A percentile compares a stretch with the other conserved stretches of the same genome.
phyloP scores from a whole-genome alignment of 2,113 vertebrate species.

The Alosa alosa region DNA sequence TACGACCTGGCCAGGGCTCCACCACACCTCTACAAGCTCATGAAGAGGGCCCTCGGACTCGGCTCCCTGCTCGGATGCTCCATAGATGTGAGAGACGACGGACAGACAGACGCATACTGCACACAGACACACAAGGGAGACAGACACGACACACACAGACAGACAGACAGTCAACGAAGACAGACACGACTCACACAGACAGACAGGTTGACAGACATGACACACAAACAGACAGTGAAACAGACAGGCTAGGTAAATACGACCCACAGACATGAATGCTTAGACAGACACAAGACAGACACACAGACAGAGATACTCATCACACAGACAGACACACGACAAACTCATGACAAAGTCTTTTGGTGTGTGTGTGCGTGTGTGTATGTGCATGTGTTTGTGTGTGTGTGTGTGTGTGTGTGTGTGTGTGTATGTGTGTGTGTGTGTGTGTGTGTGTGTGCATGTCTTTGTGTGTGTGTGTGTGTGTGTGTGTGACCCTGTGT shows the following conservation, averaged over 20 bases:
- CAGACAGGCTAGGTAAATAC: background rate
- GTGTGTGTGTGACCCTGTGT: background rate
- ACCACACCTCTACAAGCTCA: conserved; percentile 44
- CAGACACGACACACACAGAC: background rate
- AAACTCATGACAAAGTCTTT: conserved; percentile 28
- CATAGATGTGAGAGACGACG: conserved; percentile 40
- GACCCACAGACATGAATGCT: background rate
- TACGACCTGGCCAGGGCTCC: conserved; percentile 50
- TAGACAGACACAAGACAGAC: background rate
- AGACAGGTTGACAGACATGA: no score
- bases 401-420: no score
- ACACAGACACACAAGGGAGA: background rate
- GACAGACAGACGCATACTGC: background rate
- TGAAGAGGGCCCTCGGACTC: conserved; percentile 43
- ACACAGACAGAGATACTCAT: background rate
- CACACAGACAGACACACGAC: conserved; percentile 38
- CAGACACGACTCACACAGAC: no score
- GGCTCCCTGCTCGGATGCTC: conserved; percentile 54
- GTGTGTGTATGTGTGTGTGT: no score
- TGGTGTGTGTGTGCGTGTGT: background rate
- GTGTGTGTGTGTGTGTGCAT: background rate
- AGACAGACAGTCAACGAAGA: background rate
- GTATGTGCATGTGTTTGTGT: background rate
- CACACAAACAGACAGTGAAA: background rate
- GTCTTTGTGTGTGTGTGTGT: background rate